Evolutionary conservation across 1,140 invertebrate species (phyloP).

Genomic region (Diachasma alloeum): DNA sequence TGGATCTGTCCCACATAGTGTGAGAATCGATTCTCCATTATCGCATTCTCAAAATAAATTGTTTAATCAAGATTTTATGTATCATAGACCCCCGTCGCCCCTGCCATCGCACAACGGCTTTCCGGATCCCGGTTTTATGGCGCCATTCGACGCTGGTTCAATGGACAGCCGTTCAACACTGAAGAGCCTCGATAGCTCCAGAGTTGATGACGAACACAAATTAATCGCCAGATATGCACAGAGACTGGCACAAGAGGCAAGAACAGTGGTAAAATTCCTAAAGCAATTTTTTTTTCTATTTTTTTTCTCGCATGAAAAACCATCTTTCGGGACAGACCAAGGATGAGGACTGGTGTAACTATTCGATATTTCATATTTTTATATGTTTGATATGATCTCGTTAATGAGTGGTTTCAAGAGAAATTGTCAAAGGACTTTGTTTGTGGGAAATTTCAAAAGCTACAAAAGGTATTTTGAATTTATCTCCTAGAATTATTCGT

Average conservation of each 20-base stretch:
- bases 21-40: slow-evolving; percentile 65
- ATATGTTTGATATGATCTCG: too few species aligned
- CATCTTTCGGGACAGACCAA: neutral
- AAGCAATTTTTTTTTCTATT: slow-evolving; percentile 12
- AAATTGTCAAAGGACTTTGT: too few species aligned
- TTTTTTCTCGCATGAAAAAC: slow-evolving; percentile 12
- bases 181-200: slow-evolving; percentile 69
- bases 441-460: too few species aligned
- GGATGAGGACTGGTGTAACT: too few species aligned
- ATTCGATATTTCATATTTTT: too few species aligned
- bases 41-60: neutral
- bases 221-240: slow-evolving; percentile 96
- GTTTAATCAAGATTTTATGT: neutral
- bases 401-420: too few species aligned
- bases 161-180: slow-evolving; percentile 81
- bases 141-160: slow-evolving; percentile 80
- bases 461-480: too few species aligned
- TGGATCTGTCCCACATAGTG: slow-evolving; percentile 96
- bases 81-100: slow-evolving; percentile 79
- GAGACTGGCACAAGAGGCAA: slow-evolving; percentile 87
- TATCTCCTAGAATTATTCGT: too few species aligned
- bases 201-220: slow-evolving; percentile 93
- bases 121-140: slow-evolving; percentile 73
- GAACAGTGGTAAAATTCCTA: slow-evolving; percentile 76
- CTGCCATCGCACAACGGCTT: slow-evolving; percentile 89